Percentiles rank a stretch among this genome's conserved stretches.
Conservation (phyloP, 1,140 invertebrate species). For the Phocides pigmalion region DNA sequence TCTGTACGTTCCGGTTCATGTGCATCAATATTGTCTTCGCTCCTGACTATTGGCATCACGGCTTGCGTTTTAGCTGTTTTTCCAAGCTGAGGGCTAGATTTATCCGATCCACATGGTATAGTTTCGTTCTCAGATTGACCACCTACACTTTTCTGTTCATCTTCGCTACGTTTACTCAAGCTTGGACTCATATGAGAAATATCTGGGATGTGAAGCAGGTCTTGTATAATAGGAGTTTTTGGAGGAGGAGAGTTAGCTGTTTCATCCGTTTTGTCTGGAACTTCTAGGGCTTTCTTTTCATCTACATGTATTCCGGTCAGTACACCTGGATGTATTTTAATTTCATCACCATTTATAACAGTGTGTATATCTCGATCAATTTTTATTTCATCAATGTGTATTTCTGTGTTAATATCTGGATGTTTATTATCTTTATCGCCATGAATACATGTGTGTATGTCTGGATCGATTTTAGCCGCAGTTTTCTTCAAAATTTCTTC, state of each 20-base stretch:
- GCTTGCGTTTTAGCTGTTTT: slow-evolving; percentile 77
- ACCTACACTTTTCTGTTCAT: slow-evolving; percentile 72
- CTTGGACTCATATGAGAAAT: slow-evolving; percentile 72
- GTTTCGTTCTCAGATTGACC: slow-evolving; percentile 80
- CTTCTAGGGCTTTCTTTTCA: slow-evolving; percentile 57
- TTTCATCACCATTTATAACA: too few species aligned
- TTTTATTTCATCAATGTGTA: too few species aligned
- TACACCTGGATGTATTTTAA: not conserved
- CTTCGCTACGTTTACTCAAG: slow-evolving; percentile 74
- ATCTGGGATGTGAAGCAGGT: slow-evolving; percentile 71
- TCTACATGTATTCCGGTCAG: slow-evolving; percentile 15
- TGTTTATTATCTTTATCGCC: not conserved
- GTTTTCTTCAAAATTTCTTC: slow-evolving; percentile 66
- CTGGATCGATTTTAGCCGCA: slow-evolving; percentile 47
- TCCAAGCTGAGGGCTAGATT: slow-evolving; percentile 71
- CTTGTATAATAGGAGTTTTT: slow-evolving; percentile 68
- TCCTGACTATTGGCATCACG: slow-evolving; percentile 76
- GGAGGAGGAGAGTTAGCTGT: slow-evolving; percentile 70
- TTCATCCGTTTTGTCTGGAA: slow-evolving; percentile 65
- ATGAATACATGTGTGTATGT: slow-evolving; percentile 42
- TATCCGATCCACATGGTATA: slow-evolving; percentile 76
- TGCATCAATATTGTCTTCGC: slow-evolving; percentile 70
- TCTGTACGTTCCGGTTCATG: slow-evolving; percentile 52
- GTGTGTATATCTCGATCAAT: too few species aligned
- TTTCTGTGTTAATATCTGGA: too few species aligned